These are phyloP conservation scores for Micoletzkya japonica DNA, from an alignment of 2,888 invertebrate genomes.

Conservation along the genomic window DNA sequence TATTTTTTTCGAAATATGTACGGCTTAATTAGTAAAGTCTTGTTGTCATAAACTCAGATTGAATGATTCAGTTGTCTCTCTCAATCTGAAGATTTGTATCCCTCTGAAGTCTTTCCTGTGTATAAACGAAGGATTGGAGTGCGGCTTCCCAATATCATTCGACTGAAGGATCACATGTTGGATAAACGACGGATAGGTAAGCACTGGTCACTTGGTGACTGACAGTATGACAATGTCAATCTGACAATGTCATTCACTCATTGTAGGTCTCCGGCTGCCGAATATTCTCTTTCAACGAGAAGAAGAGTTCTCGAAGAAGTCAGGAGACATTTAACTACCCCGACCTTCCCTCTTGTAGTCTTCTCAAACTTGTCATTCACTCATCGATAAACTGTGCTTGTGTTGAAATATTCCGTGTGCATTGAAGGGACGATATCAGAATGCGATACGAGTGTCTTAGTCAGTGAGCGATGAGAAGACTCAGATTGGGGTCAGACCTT, in stretches of 20 bases:
- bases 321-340: background rate
- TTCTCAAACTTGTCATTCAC: constrained; percentile 2
- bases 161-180: constrained; percentile 34
- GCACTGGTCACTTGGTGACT: constrained; percentile 8
- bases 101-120: background rate
- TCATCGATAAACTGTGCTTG: no score
- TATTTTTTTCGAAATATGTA: background rate
- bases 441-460: no score
- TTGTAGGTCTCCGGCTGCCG: constrained; percentile 25
- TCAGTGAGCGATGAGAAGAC: no score
- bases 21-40: background rate
- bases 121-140: constrained; percentile 38
- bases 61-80: no score
- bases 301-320: constrained; percentile 6
- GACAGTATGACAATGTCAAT: background rate
- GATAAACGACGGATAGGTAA: constrained; percentile 38
- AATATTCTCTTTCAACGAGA: constrained; percentile 27
- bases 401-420: no score
- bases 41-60: no score
- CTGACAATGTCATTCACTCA: background rate
- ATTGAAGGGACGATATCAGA: no score
- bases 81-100: background rate
- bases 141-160: constrained; percentile 38
- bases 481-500: no score
- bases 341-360: background rate